These are phyloP conservation scores for Helicoverpa zea DNA, from an alignment of 1,140 invertebrate genomes.

Conservation along the genomic window DNA sequence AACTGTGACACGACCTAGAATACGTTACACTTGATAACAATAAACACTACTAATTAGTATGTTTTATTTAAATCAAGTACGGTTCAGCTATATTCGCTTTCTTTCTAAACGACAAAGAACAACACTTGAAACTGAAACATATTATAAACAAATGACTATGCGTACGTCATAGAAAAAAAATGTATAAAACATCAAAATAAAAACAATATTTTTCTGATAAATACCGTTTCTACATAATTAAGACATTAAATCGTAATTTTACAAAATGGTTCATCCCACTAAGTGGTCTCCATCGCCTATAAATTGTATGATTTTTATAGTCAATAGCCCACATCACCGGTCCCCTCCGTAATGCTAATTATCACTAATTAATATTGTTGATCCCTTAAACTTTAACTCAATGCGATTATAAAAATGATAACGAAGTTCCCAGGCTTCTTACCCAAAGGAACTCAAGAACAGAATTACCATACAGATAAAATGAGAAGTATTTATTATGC, in stretches of 20 bases:
- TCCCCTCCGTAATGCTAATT: constrained; percentile 37
- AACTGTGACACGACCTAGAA: constrained; percentile 13
- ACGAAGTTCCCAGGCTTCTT: constrained; percentile 27
- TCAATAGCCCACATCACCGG: constrained; percentile 19
- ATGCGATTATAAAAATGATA: constrained; percentile 9
- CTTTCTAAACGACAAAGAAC: too few species aligned
- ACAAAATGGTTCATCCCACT: too few species aligned
- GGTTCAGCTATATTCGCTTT: background rate
- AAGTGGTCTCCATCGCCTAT: constrained; percentile 14
- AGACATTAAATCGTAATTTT: too few species aligned
- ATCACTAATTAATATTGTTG: constrained; percentile 33
- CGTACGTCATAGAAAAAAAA: too few species aligned
- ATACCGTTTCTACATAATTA: too few species aligned
- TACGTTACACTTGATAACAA: constrained; percentile 8
- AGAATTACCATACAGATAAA: constrained; percentile 54
- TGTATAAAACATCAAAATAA: too few species aligned
- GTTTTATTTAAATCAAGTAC: background rate
- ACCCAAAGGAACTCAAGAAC: constrained; percentile 37
- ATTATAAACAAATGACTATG: too few species aligned
- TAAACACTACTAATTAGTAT: background rate
- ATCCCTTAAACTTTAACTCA: constrained; percentile 35
- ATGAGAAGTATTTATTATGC: constrained; percentile 50
- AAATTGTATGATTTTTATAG: constrained; percentile 29
- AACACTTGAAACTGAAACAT: too few species aligned
- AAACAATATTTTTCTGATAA: too few species aligned